Base-by-base conservation (phyloP, 2,888 invertebrate genomes). In the Spodoptera exigua region DNA sequence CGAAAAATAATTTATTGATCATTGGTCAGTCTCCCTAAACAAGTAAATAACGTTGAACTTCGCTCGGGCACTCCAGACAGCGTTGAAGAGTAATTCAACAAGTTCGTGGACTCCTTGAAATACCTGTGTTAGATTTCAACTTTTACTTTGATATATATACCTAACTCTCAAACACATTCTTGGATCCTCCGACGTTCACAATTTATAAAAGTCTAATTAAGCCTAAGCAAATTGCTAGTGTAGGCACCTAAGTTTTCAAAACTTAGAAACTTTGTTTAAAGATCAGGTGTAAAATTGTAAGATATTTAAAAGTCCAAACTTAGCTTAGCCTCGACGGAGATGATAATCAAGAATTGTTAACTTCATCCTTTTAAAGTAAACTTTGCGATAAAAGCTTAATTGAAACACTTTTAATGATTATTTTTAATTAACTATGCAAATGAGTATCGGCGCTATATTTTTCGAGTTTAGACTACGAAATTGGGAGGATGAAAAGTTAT, bases 361-460 rank as follows among this genome's bases (percentile, higher is more conserved):
- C 37, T 46, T 18, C 18, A 46, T 39, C 35, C n/a, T 18, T 46
- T 27, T 14, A 43, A 46, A 62, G 49, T 37, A 66, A 45, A 36
- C 40, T 39, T 54, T 10, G 21, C 36, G 46, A 18, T 44, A 32
- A 57, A 69, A 40, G 36, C 34, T 44, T 44, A 39, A 43, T 62
- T 70, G 40, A 47, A 51, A 57, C 39, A 47, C 49, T 47, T 36
- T 63, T 16, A 48, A 57, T 51, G 5, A 44, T 67, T 40, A 52
- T 40, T 63, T 48, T 70, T 48, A 45, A 63, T 70, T 63, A 48
- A 44, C 12, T 44, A 57, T 67, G 49, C 51, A 57, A 67, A 67
- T 57, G 13, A 9, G 34, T 9, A 36, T 34, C 9, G 16, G 18
- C 18, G 48, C 37, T 13, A 14, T 0, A 13, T 27, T 36, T 47